A percentile compares a stretch with the other conserved stretches of the same genome.
Conservation (phyloP, 2,113 vertebrate genomes). For the Crypturellus undulatus region DNA sequence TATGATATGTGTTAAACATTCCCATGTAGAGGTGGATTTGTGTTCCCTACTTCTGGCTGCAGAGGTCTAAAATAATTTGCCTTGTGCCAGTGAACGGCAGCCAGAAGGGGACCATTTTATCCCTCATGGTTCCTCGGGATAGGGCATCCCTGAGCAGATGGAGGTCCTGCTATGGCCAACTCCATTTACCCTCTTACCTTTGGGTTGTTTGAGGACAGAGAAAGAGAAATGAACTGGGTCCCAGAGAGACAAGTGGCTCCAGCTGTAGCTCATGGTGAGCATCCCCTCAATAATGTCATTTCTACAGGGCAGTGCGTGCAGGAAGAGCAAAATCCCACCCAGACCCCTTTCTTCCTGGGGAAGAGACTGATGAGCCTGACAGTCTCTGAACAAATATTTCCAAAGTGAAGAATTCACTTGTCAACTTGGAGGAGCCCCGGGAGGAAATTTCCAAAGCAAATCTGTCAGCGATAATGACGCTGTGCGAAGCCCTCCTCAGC, state of each 20-base stretch:
- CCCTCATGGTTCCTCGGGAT: neutral
- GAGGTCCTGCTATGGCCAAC: neutral
- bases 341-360: fast-evolving
- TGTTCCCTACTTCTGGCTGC: neutral
- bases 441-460: constrained; percentile 65
- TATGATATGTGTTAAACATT: neutral
- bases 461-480: constrained; percentile 54
- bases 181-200: neutral
- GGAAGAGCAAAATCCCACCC: neutral
- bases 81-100: neutral
- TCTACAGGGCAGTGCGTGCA: neutral
- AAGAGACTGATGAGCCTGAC: constrained; percentile 61
- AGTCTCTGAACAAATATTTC: constrained; percentile 70
- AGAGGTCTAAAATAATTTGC: neutral
- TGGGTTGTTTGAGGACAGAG: neutral
- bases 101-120: neutral
- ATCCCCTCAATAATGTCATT: neutral
- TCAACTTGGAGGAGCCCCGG: constrained; percentile 28
- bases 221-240: neutral
- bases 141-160: neutral
- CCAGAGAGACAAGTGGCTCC: neutral
- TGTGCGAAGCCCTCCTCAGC: neutral
- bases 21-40: neutral
- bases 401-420: constrained; percentile 51
- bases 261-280: fast-evolving